These are phyloP conservation scores for Bos indicus DNA, from an alignment of 2,113 vertebrate species.

Conservation along the genomic window DNA sequence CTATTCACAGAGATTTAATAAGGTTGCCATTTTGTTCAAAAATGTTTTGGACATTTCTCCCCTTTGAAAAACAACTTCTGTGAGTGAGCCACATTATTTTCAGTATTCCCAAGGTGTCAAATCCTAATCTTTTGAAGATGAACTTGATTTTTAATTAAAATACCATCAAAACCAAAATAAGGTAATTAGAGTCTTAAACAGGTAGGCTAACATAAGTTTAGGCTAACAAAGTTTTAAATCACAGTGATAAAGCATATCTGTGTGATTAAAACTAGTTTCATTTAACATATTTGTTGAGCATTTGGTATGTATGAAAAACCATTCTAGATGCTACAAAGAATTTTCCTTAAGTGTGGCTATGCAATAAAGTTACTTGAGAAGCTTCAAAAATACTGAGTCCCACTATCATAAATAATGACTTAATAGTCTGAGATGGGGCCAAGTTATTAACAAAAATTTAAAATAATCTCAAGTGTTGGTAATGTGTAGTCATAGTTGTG, in stretches of 20 bases:
- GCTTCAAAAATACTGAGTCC: background rate
- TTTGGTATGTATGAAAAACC: background rate
- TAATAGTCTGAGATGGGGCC: background rate
- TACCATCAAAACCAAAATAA: background rate
- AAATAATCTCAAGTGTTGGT: background rate
- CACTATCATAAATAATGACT: background rate
- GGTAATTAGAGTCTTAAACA: no score
- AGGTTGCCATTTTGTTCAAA: background rate
- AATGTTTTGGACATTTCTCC: background rate
- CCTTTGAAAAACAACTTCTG: background rate
- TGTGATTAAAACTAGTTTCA: background rate
- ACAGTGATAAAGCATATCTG: background rate
- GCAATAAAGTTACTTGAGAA: background rate
- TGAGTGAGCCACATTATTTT: background rate
- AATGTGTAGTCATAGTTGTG: background rate
- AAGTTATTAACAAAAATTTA: background rate
- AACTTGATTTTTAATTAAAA: background rate
- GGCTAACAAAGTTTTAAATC: background rate
- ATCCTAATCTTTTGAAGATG: background rate
- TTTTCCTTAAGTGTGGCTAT: background rate
- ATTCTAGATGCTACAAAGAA: background rate
- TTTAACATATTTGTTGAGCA: background rate
- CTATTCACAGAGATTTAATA: background rate
- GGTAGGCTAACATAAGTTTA: background rate
- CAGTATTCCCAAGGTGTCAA: background rate